Evolutionary conservation across 1,140 invertebrate genomes (phyloP), one percentile per base, ranked within the genome.

Genomic region (Melitaea cinxia): DNA sequence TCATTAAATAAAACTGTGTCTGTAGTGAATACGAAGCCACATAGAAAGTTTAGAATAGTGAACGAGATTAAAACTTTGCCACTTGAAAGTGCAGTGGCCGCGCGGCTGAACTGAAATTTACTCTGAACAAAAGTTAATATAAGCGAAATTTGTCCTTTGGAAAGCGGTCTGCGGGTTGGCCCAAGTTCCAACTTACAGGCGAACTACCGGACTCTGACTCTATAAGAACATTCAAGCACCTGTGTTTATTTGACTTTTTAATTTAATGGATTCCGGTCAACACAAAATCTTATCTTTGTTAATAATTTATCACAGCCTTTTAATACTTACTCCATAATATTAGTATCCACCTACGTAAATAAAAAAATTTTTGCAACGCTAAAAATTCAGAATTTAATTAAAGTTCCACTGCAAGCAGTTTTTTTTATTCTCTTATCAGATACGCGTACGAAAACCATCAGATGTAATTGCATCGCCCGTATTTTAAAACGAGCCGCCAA

Each of bases 51-150:
- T 54, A 60, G 50, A 56, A 63, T 57, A 60, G 63, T 52, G 47
- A 77, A 80, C 78, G 75, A 79, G 75, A 85, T 88, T 88, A 88
- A 83, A 88, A 88, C 83, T 88, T 84, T 79, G 68, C 78, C 77
- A 84, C 78, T 85, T 85, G 72, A 78, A 80, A 86, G 79, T 86
- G 77, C 78, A 84, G 75, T 86, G 82, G 80, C 74, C 76, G 72
- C 73, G 64, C 67, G 54, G 63, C 50, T 75, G 71, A 77, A 84
- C 74, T 80, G 75, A 83, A 84, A 85, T 87, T 82, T 79, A 83
- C 80, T 80, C 76, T 59, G 71, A 77, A 75, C 83, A 85, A 86
- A 88, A 87, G 82, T 89, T 85, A 85, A 86, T 84, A 85, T 83
- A 85, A 86, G 78, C 79, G 72, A 83, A 85, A 86, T 85, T 86